Conservation (phyloP, 2,113 vertebrate species). For the Dipodomys merriami region DNA sequence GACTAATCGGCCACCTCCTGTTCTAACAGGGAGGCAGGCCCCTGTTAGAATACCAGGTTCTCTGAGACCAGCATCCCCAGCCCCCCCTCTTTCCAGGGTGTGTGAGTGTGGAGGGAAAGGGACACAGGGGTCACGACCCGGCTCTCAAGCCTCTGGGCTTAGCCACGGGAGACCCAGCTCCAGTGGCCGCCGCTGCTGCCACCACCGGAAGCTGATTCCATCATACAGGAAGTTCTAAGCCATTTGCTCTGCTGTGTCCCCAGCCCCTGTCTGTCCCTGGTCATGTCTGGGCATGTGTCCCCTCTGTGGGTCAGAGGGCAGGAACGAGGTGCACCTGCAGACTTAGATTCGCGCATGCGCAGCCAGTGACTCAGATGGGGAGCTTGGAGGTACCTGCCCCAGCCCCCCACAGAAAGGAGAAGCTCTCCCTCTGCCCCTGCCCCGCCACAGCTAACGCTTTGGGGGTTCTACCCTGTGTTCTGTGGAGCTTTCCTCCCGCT, state of each 20-base stretch:
- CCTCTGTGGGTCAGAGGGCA: neutral
- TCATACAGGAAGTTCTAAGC: neutral
- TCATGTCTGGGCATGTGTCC: neutral
- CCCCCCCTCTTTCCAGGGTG: neutral
- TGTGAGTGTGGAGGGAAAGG: rapidly evolving
- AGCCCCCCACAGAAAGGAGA: neutral
- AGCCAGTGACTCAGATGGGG: too few relatives aligned
- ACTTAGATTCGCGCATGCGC: too few relatives aligned
- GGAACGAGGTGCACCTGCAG: too few relatives aligned
- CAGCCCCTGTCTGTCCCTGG: too few relatives aligned
- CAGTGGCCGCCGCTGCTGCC: rapidly evolving
- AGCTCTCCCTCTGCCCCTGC: neutral
- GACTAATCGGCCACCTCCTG: slow-evolving; percentile 17
- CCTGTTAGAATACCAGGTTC: neutral
- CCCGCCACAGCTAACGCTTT: neutral
- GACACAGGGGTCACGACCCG: neutral
- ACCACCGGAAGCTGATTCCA: neutral
- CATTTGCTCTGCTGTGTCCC: too few relatives aligned
- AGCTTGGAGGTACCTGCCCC: too few relatives aligned
- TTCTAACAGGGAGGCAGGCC: neutral
- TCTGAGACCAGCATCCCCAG: neutral
- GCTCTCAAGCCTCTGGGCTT: neutral
- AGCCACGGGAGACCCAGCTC: neutral
- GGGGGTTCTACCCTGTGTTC: neutral
- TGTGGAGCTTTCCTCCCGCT: too few relatives aligned